These are phyloP conservation scores for Pogonocherus hispidulus DNA, from an alignment of 2,888 invertebrate species.

Conservation along the genomic window DNA sequence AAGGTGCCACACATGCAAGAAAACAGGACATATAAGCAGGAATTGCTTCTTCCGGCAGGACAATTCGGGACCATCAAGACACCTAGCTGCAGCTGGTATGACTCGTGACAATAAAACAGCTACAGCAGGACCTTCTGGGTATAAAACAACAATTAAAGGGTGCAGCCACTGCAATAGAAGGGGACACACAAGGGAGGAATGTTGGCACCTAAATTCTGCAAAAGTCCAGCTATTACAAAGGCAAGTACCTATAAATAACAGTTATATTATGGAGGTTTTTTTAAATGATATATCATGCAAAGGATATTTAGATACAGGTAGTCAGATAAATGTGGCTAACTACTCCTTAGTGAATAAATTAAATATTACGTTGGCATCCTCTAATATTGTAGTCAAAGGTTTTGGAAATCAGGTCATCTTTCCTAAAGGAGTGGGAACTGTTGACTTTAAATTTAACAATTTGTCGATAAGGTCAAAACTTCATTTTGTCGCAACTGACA, in stretches of 20 bases:
- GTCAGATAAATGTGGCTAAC: slow-evolving; percentile 6
- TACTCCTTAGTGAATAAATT: not conserved
- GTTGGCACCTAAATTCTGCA: slow-evolving; percentile 3
- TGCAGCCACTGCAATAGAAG: not conserved
- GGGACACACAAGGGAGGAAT: slow-evolving; percentile 10
- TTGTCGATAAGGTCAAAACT: not conserved
- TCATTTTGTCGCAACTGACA: not conserved
- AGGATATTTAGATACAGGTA: slow-evolving; percentile 20
- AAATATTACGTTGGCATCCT: not conserved
- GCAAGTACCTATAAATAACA: slow-evolving; percentile 8
- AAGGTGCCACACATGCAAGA: not conserved
- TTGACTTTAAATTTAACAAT: not conserved
- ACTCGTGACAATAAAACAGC: no score
- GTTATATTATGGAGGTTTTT: not conserved
- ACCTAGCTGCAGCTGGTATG: not conserved
- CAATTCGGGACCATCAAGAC: not conserved
- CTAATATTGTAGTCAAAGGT: not conserved
- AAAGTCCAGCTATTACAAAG: slow-evolving; percentile 2
- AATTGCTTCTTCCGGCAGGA: not conserved
- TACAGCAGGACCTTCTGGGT: not conserved
- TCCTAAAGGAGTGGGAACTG: not conserved
- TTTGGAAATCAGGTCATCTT: not conserved
- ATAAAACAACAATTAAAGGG: not conserved
- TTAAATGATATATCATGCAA: not conserved
- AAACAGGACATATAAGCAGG: not conserved